Evolutionary conservation across 2,113 vertebrate species (phyloP).

Genomic region (Gila orcuttii): DNA sequence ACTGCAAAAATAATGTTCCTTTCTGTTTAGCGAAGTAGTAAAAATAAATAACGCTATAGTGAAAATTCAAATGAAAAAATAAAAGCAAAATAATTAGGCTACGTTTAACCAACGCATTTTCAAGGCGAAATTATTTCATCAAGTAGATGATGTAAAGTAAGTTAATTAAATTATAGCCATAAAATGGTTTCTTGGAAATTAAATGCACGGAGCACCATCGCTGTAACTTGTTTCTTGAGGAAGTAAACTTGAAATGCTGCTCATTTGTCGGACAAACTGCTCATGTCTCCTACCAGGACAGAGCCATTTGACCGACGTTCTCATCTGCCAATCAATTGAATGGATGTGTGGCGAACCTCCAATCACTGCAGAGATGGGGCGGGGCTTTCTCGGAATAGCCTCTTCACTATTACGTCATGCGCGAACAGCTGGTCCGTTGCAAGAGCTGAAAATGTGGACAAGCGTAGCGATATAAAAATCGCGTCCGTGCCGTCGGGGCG

Average conservation of each 20-base stretch:
- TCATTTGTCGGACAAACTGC: slow-evolving; percentile 36
- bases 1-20: not conserved
- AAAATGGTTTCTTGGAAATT: not conserved
- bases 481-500: slow-evolving; percentile 70
- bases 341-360: slow-evolving; percentile 63
- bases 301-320: slow-evolving; percentile 64
- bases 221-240: not conserved
- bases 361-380: slow-evolving; percentile 71
- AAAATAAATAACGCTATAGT: not conserved
- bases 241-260: slow-evolving; percentile 26
- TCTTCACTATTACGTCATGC: slow-evolving; percentile 78
- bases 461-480: slow-evolving; percentile 73
- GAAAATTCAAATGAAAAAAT: not conserved
- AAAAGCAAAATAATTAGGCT: not conserved
- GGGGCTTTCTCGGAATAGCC: slow-evolving; percentile 68
- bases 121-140: not conserved
- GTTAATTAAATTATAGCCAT: not conserved
- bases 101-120: not conserved
- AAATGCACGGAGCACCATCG: not conserved
- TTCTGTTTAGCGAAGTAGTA: not conserved
- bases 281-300: slow-evolving; percentile 8
- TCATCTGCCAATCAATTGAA: slow-evolving; percentile 67
- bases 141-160: not conserved
- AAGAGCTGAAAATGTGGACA: slow-evolving; percentile 78
- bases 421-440: slow-evolving; percentile 82